Percentiles rank a stretch among this genome's conserved stretches.
phyloP scores from a whole-genome alignment of 2,888 invertebrate genomes.

The Pammene fasciana region DNA sequence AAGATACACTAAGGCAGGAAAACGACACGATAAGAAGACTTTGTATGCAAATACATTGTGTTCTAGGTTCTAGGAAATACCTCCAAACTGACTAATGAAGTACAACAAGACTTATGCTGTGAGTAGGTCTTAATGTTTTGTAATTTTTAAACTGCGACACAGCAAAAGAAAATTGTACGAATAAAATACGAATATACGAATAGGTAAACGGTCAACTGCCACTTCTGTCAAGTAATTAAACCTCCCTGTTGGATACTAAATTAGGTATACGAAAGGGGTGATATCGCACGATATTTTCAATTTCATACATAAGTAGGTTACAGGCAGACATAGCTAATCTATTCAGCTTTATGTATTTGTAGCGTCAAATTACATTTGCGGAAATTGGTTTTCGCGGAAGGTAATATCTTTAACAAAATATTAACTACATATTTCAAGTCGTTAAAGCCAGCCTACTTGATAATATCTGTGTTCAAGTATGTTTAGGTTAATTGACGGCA shows the following conservation, averaged over 20 bases:
- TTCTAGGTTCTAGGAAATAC: background rate
- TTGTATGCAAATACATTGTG: slow-evolving; percentile 12
- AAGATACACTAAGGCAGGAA: background rate
- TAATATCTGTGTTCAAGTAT: background rate
- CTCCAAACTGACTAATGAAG: slow-evolving; percentile 11
- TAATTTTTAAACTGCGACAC: too few species aligned
- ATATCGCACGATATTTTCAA: too few species aligned
- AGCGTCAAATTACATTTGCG: background rate
- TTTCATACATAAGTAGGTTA: too few species aligned
- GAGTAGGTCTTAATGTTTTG: background rate
- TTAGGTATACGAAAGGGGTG: too few species aligned
- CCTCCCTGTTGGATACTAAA: too few species aligned
- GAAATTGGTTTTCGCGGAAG: background rate
- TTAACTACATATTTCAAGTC: slow-evolving; percentile 1
- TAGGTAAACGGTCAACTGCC: too few species aligned
- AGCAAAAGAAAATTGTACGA: too few species aligned
- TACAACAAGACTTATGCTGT: background rate
- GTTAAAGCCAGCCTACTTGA: background rate
- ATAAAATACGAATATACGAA: too few species aligned
- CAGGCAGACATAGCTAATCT: background rate
- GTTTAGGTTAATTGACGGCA: background rate
- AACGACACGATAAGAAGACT: slow-evolving; percentile 15
- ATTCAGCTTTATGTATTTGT: background rate
- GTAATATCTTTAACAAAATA: background rate
- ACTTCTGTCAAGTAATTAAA: too few species aligned